Conservation (phyloP, 1,140 invertebrate species). For the Drosophila littoralis region DNA sequence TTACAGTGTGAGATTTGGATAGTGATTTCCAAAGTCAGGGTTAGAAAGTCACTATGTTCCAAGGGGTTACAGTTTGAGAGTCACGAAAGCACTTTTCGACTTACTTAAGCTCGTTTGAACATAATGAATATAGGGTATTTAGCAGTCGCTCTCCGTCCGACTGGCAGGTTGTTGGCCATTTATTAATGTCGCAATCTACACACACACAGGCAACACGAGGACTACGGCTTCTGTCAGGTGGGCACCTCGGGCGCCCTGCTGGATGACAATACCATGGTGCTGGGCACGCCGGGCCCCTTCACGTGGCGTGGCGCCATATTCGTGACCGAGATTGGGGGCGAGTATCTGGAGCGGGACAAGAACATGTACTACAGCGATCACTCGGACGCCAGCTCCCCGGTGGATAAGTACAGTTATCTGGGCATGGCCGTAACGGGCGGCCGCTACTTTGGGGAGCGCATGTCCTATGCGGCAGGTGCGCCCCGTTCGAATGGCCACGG, state of each 20-base stretch:
- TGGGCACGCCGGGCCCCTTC: constrained; percentile 94
- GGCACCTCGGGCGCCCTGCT: constrained; percentile 93
- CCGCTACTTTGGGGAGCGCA: constrained; percentile 88
- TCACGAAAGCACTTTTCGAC: too few species aligned
- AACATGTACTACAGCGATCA: constrained; percentile 90
- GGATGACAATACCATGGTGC: constrained; percentile 91
- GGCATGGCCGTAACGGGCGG: constrained; percentile 94
- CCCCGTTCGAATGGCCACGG: constrained; percentile 93
- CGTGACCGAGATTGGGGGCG: constrained; percentile 90
- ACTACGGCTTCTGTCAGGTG: constrained; percentile 96
- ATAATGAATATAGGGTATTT: too few species aligned
- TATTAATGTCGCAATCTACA: constrained; percentile 41
- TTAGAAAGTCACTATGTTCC: too few species aligned
- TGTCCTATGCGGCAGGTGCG: constrained; percentile 93
- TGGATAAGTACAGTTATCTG: constrained; percentile 94
- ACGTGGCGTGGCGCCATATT: constrained; percentile 96
- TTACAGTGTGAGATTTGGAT: too few species aligned
- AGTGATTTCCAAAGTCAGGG: too few species aligned
- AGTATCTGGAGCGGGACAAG: constrained; percentile 91
- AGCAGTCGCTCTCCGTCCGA: too few species aligned
- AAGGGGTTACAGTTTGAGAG: too few species aligned
- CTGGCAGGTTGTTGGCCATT: neutral
- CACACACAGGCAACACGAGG: constrained; percentile 87
- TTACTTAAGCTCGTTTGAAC: too few species aligned
- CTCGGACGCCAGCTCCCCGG: constrained; percentile 88